Conservation (phyloP, 1,140 invertebrate genomes). For the Homarus americanus region DNA sequence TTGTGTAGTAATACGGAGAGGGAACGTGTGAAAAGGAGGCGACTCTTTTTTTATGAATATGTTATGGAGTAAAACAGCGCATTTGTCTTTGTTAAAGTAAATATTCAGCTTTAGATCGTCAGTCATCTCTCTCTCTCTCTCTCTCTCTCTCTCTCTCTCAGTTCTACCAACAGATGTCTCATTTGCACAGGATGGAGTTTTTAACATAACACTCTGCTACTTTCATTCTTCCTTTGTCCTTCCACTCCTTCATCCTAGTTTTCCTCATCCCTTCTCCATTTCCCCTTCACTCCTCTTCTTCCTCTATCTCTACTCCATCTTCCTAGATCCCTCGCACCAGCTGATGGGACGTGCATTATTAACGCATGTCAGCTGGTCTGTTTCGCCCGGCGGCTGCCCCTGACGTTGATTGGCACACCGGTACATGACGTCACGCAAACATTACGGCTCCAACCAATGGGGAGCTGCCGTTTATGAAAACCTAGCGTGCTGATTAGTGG, state of each 20-base stretch:
- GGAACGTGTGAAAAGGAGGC: no score
- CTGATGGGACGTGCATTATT: not conserved
- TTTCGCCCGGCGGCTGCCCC: not conserved
- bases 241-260: not conserved
- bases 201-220: no score
- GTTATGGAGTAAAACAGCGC: no score
- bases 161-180: no score
- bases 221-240: no score
- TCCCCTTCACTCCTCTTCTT: not conserved
- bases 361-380: not conserved
- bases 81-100: no score
- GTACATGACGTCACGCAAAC: not conserved
- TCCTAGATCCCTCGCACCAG: not conserved
- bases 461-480: not conserved
- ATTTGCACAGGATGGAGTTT: no score
- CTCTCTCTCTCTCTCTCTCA: no score
- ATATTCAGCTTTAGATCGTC: no score
- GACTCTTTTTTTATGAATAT: no score
- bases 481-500: not conserved
- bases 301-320: not conserved
- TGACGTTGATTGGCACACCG: not conserved
- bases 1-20: no score
- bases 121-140: no score
- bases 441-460: not conserved
- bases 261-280: not conserved